These are phyloP conservation scores for Genyomyrus donnyi DNA, from an alignment of 2,113 vertebrate genomes.

Conservation along the genomic window DNA sequence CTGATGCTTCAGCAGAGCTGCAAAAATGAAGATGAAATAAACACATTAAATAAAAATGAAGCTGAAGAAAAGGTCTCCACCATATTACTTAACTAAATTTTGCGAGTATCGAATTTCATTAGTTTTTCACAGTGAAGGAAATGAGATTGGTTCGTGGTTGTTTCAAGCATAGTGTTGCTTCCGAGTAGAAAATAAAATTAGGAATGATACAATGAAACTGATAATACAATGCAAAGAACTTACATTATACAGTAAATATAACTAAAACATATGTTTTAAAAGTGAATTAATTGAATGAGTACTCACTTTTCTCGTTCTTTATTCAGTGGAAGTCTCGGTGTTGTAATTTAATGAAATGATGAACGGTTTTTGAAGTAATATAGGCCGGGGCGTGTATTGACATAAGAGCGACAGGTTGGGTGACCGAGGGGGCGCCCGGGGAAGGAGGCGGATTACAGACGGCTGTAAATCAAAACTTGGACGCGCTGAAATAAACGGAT, in stretches of 20 bases:
- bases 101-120: background rate
- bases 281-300: background rate
- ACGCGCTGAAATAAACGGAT: background rate
- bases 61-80: background rate
- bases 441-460: background rate
- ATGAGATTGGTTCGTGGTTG: background rate
- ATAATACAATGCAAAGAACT: background rate
- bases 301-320: background rate
- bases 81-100: background rate
- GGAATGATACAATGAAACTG: background rate
- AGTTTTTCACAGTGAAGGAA: background rate
- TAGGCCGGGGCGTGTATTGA: background rate
- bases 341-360: background rate
- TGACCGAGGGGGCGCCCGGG: background rate
- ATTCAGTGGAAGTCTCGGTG: background rate
- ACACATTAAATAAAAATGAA: background rate
- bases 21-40: background rate
- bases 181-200: background rate
- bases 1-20: background rate
- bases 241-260: background rate
- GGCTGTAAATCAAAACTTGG: background rate
- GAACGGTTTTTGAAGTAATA: background rate
- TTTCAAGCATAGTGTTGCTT: background rate
- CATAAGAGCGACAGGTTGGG: too few species aligned
- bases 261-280: background rate